phyloP scores from a whole-genome alignment of 2,888 invertebrate species.

The Sisyra terminalis region DNA sequence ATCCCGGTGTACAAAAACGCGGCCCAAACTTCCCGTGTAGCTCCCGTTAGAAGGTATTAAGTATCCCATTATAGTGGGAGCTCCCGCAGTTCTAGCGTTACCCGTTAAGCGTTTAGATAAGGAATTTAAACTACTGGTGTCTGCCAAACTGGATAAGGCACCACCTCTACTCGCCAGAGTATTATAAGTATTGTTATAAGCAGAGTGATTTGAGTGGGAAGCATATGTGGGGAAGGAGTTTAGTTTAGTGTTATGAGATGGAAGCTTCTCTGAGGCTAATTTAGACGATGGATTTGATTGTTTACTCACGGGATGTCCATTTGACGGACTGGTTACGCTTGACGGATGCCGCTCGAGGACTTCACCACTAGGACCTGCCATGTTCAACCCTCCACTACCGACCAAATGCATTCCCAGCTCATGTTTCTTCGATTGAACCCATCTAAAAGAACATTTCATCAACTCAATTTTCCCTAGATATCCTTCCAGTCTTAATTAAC shows the following conservation, averaged over 20 bases:
- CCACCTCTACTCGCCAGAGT: conserved; percentile 4
- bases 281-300: background rate
- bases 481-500: too few species aligned
- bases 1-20: conserved; percentile 7
- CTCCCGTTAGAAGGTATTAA: conserved; percentile 1
- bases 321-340: background rate
- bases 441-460: background rate
- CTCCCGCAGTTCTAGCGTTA: background rate
- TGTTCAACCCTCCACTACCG: background rate
- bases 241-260: background rate
- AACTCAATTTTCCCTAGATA: conserved; percentile 46
- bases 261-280: background rate
- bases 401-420: background rate
- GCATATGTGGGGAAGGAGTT: background rate
- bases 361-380: too few species aligned
- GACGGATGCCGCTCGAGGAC: too few species aligned
- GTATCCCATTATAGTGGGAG: background rate
- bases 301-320: conserved; percentile 6
- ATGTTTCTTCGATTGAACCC: background rate
- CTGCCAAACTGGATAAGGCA: background rate
- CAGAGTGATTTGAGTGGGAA: background rate
- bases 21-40: conserved; percentile 7
- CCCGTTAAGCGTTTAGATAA: too few species aligned
- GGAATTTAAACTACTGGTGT: background rate
- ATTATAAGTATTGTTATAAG: conserved; percentile 1